Base-by-base conservation (phyloP, 2,888 invertebrate species). In the Hylaea fasciaria region DNA sequence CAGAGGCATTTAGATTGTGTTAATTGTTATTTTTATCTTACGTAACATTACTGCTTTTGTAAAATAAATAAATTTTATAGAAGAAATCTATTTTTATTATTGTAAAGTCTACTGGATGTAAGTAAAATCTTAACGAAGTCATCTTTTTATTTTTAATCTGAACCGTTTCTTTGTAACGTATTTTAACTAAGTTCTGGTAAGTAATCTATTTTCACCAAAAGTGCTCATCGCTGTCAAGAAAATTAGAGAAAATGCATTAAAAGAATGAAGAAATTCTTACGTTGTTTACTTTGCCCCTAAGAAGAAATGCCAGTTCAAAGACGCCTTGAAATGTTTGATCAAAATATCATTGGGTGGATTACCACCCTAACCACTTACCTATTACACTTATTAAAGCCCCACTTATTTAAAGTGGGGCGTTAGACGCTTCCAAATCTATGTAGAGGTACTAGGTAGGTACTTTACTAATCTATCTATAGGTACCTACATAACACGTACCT, bases 211-310 rank as follows among this genome's bases (percentile, higher is more conserved):
- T 94, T 94, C 94, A 94, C 94, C 94, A 93, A 94, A 94, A 94
- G 94, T 94, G 94, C 94, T 94, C 94, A 94, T 93, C 93, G 94
- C 94, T 94, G 93, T 94, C 94, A 91, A 92, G 89, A 92, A 91
- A 91, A 89, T 92, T 92, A 92, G 92, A 87, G 83, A 92, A 92
- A 92, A 90, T 90, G 92, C 93, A 93, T 92, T 93, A 93, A 93
- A 72, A 92, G 89, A 90, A 91, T 88, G 91, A 90, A 86, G 90
- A 91, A 87, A 87, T 78, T 65, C 81, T 64, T 50, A 65, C 49
- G 64, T 82, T 79, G 85, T 89, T 87, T 89, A 67, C 70, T 70
- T 75, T 49, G 37, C 32, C 32, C 9, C 1, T 32, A 4, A 7
- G 32, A 32, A 32, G 16, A 41, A 41, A 14, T 14, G 14, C 13